These are phyloP conservation scores for Engystomops pustulosus DNA, from an alignment of 2,113 vertebrate genomes.

Conservation along the genomic window DNA sequence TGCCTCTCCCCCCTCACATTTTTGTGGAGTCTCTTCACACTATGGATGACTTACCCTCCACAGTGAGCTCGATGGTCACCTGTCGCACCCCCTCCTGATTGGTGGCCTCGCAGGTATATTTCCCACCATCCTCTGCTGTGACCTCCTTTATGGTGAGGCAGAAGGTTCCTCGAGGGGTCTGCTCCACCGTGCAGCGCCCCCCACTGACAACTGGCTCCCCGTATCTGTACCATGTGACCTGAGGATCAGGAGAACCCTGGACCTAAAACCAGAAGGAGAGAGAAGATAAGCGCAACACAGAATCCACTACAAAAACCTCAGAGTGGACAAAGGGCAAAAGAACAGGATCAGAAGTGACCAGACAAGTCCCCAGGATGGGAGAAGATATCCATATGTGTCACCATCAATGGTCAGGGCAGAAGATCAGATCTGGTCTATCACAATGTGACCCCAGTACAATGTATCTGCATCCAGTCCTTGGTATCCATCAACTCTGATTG, in stretches of 20 bases:
- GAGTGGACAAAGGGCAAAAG: too few relatives aligned
- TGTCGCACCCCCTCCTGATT: constrained; percentile 84
- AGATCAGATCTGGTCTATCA: too few relatives aligned
- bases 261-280: constrained; percentile 73
- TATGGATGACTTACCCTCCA: constrained; percentile 77
- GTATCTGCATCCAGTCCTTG: too few relatives aligned
- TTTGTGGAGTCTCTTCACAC: accelerated
- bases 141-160: constrained; percentile 81
- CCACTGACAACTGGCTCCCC: constrained; percentile 77
- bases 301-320: too few relatives aligned
- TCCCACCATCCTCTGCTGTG: constrained; percentile 78
- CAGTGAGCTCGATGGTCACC: constrained; percentile 86
- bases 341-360: too few relatives aligned
- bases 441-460: too few relatives aligned
- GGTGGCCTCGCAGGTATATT: constrained; percentile 86
- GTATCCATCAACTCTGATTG: too few relatives aligned
- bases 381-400: too few relatives aligned
- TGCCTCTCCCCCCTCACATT: neutral
- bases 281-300: too few relatives aligned
- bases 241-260: constrained; percentile 85
- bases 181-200: constrained; percentile 72
- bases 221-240: constrained; percentile 86
- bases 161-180: constrained; percentile 81
- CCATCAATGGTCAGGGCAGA: too few relatives aligned
- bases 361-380: too few relatives aligned